Conservation (phyloP, 2,888 invertebrate species). For the Sturmia bella region DNA sequence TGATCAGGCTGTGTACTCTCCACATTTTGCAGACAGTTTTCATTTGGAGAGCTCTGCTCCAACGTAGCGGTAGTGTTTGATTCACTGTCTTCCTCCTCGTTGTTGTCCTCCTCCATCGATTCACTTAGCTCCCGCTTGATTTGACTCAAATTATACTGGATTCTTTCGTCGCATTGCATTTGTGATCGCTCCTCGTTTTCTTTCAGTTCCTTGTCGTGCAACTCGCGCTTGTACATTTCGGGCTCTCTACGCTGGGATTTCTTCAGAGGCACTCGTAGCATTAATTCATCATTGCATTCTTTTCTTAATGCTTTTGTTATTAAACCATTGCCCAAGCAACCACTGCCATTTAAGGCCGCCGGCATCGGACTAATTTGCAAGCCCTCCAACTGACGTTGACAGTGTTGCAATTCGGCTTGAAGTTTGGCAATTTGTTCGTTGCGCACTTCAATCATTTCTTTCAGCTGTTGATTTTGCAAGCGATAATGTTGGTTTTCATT, state of each 20-base stretch:
- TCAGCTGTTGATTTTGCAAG: constrained; percentile 78
- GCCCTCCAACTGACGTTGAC: constrained; percentile 76
- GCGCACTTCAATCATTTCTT: constrained; percentile 78
- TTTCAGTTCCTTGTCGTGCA: constrained; percentile 40
- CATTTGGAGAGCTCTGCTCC: constrained; percentile 37
- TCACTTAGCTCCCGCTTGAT: constrained; percentile 62
- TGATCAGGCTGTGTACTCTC: constrained; percentile 58
- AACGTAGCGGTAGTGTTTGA: constrained; percentile 52
- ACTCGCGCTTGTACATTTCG: constrained; percentile 48
- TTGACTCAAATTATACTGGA: constrained; percentile 58
- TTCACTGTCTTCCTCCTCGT: constrained; percentile 64
- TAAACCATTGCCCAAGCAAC: constrained; percentile 68
- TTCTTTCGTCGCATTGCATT: constrained; percentile 49
- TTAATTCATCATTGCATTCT: constrained; percentile 55
- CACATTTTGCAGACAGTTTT: constrained; percentile 45
- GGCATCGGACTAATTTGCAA: constrained; percentile 68
- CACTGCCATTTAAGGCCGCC: constrained; percentile 56
- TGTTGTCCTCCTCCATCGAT: constrained; percentile 70
- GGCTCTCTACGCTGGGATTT: constrained; percentile 76
- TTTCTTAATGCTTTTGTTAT: constrained; percentile 65
- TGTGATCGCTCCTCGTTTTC: constrained; percentile 51
- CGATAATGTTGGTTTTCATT: constrained; percentile 81
- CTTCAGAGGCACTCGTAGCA: constrained; percentile 74
- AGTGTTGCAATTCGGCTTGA: constrained; percentile 79
- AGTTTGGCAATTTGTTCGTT: constrained; percentile 80